Evolutionary conservation across 2,888 invertebrate species (phyloP).

Genomic region (Phrixothrix hirtus): DNA sequence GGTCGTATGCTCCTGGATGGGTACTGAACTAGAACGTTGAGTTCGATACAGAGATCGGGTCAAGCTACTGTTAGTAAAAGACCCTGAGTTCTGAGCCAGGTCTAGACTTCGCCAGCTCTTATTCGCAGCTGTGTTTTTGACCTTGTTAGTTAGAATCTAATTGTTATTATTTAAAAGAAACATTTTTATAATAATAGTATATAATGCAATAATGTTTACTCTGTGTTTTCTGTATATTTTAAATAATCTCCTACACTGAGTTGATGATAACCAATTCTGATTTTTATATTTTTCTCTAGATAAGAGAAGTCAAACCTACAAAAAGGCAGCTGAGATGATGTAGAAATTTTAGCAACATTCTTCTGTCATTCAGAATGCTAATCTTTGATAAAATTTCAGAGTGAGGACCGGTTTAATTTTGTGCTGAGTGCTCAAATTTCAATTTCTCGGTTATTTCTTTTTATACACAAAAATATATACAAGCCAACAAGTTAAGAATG

Average conservation of each 20-base stretch:
- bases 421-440: too few species aligned
- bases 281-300: not conserved
- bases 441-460: too few species aligned
- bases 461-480: too few species aligned
- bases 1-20: constrained; percentile 53
- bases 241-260: not conserved
- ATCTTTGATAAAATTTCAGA: too few species aligned
- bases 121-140: constrained; percentile 52
- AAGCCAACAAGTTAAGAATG: too few species aligned
- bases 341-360: too few species aligned
- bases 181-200: constrained; percentile 15
- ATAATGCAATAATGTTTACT: constrained; percentile 7
- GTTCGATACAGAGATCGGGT: constrained; percentile 63
- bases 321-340: too few species aligned
- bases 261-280: constrained; percentile 1
- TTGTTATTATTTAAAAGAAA: constrained; percentile 30
- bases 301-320: too few species aligned
- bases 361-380: too few species aligned
- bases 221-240: not conserved
- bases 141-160: constrained; percentile 45
- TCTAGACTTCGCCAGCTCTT: constrained; percentile 62
- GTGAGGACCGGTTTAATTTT: too few species aligned
- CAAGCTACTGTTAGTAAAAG: constrained; percentile 49
- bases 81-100: constrained; percentile 51
- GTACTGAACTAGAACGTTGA: constrained; percentile 68